A percentile compares a stretch with the other conserved stretches of the same genome.
phyloP scores from a whole-genome alignment of 2,113 vertebrate genomes.

The Micronisus gabar region DNA sequence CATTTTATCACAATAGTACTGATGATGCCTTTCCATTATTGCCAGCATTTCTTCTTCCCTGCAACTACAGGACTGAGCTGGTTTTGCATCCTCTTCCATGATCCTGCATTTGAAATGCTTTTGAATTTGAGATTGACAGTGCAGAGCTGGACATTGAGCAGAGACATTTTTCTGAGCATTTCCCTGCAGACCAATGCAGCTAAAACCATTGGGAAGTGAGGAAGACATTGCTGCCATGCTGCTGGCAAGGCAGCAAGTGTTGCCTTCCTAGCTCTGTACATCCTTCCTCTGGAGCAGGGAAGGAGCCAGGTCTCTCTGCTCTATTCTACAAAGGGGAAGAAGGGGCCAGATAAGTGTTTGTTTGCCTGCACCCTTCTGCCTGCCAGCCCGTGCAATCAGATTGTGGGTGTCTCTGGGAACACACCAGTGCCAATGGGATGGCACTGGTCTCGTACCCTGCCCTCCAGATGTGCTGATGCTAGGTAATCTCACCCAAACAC shows the following conservation, averaged over 20 bases:
- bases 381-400: not conserved
- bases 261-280: not conserved
- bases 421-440: no score
- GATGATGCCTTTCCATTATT: not conserved
- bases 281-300: not conserved
- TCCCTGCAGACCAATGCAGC: not conserved
- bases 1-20: not conserved
- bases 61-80: not conserved
- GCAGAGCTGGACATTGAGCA: not conserved
- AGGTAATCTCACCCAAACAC: not conserved
- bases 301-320: not conserved
- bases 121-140: not conserved
- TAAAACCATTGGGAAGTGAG: not conserved
- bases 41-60: not conserved
- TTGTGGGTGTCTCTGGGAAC: not conserved
- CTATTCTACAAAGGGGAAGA: not conserved
- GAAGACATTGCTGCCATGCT: accelerated
- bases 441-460: not conserved
- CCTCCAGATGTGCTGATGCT: not conserved
- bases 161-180: not conserved
- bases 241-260: not conserved
- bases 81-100: not conserved
- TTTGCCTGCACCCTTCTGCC: not conserved
- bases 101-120: not conserved
- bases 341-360: not conserved